phyloP scores from a whole-genome alignment of 2,888 invertebrate genomes.

The Machimus atricapillus region DNA sequence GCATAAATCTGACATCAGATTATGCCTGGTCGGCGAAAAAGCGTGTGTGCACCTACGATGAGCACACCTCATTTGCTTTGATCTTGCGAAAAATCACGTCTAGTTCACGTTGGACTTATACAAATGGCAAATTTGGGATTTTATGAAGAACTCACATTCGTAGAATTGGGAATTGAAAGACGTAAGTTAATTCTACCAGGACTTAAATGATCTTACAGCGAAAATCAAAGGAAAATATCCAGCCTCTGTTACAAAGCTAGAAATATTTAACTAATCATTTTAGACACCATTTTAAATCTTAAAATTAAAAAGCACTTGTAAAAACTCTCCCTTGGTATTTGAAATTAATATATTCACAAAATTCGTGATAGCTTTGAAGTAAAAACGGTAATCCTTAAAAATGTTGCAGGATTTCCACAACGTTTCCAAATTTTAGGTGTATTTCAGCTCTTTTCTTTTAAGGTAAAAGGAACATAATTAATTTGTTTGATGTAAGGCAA shows the following conservation, averaged over 20 bases:
- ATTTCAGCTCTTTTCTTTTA: neutral
- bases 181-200: too few species aligned
- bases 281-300: neutral
- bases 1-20: neutral
- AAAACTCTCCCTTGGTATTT: neutral
- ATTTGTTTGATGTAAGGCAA: neutral
- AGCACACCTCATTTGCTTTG: neutral
- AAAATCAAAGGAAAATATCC: too few species aligned
- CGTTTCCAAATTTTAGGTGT: neutral
- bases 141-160: too few species aligned
- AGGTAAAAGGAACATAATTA: neutral
- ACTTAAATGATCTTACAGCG: too few species aligned
- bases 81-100: neutral
- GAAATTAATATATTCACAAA: neutral
- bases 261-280: too few species aligned
- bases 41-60: neutral
- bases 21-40: neutral
- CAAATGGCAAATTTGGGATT: too few species aligned
- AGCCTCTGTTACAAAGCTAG: too few species aligned
- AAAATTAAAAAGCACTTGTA: neutral
- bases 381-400: neutral
- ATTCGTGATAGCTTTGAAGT: neutral
- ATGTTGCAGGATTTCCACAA: neutral
- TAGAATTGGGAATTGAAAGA: too few species aligned
- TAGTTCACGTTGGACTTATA: neutral